Base-by-base conservation (phyloP, 2,888 invertebrate genomes). In the Orgyia antiqua region DNA sequence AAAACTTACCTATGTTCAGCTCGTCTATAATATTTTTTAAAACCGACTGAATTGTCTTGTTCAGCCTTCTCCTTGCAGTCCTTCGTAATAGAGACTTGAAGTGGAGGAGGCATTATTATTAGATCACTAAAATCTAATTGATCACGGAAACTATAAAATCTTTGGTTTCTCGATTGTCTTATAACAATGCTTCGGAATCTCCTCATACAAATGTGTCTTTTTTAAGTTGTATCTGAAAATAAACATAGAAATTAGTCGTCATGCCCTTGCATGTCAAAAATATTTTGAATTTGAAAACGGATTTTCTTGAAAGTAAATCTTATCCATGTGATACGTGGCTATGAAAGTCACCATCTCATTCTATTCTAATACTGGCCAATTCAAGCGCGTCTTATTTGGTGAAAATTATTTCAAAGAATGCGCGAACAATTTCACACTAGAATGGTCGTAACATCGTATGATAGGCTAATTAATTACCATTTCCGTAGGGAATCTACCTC, bases 1-100 rank as follows among this genome's bases (percentile, higher is more conserved):
- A 24, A 4, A n/a, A 17, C 74, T 68, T 55, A 83, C 84, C 84
- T 75, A 45, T 83, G 82, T 48, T 83, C 83, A 10, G 75, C 80
- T 31, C 72, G 64, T 6, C 84, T 61, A 40, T 83, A 83, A 42
- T 84, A 84, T 50, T 84, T 84, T 76, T 82, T 10, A 26, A 12
- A 24, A 23, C 7, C 2, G 67, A 60, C 10, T 54, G 21, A 15
- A 51, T 10, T 37, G 49, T 39, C 33, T 59, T 60, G 23, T 2
- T 68, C 69, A 50, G 63, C 53, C 28, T 39, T 39, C 4, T 36
- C 18, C 24, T 69, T 35, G 40, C 68, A 67, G 27, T 76, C 70
- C 23, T 67, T 73, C 13, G 50, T 49, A 24, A 47, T 56, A 40
- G 65, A 67, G 8, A 29, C 45, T 49, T 11, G 2, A 32, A 2